Evolutionary conservation across 2,888 invertebrate species (phyloP).

Genomic region (Volucella zonaria): DNA sequence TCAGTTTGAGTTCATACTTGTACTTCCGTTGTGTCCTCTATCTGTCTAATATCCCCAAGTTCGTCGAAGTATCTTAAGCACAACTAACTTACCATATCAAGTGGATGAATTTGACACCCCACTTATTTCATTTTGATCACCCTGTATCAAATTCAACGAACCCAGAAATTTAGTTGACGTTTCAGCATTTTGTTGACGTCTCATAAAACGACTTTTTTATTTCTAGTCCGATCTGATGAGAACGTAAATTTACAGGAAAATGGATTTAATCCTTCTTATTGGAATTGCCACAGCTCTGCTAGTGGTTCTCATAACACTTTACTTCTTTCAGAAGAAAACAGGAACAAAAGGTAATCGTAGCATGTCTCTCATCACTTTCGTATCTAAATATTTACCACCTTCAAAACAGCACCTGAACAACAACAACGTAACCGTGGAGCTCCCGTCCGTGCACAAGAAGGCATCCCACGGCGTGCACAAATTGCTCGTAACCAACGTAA

Average conservation of each 20-base stretch:
- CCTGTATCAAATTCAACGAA: constrained; percentile 36
- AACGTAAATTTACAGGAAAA: constrained; percentile 71
- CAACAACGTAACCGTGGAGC: constrained; percentile 75
- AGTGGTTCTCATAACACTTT: constrained; percentile 80
- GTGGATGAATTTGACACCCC: too few species aligned
- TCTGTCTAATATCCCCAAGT: too few species aligned
- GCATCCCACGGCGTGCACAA: constrained; percentile 87
- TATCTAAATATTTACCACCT: constrained; percentile 14
- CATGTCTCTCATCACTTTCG: neutral
- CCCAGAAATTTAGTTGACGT: constrained; percentile 77
- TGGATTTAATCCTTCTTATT: constrained; percentile 83
- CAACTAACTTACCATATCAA: too few species aligned
- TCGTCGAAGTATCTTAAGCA: too few species aligned
- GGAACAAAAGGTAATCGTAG: constrained; percentile 72
- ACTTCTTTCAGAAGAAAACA: constrained; percentile 79
- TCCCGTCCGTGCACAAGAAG: constrained; percentile 82
- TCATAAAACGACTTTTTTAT: constrained; percentile 6
- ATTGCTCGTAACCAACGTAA: constrained; percentile 88
- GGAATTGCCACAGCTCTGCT: constrained; percentile 82
- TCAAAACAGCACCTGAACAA: constrained; percentile 54
- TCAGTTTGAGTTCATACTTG: too few species aligned
- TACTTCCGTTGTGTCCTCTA: too few species aligned
- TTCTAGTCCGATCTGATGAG: neutral
- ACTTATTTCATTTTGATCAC: neutral
- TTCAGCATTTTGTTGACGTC: constrained; percentile 73